Evolutionary conservation across 2,113 vertebrate genomes (phyloP), one percentile per base, ranked within the genome.

Genomic region (Siniperca knerii): DNA sequence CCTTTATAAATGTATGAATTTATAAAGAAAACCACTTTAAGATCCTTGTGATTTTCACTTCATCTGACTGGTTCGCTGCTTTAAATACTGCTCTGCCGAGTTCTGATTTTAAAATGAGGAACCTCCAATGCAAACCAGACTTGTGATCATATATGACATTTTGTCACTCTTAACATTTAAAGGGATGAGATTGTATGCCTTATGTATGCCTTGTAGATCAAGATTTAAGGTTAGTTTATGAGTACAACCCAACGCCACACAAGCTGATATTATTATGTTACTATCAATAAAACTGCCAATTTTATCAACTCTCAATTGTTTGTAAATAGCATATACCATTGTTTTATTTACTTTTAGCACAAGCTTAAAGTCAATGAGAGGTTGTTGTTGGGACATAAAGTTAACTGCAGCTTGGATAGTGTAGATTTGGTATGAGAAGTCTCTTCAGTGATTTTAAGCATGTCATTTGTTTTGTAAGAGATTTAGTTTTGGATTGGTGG

Each of bases 21-120:
- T 70, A 3, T 21, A 40, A 69, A 29, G 8, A 11, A 44, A 23
- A 75, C 54, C 15, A 35, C 73, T 61, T 29, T 6, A 40, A 52
- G 20, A 37, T n/a, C 25, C 2, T 1, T 50, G 1, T 3, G 15
- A 57, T 52, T 3, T 33, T 44, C n/a, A 61, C 55, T 18, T 80
- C n/a, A 33, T 69, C 40, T 65, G 35, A 54, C 37, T 52, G 57
- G n/a, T 75, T 8, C 21, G 2, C 8, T 1, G 13, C 57, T 76
- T 70, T 76, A 20, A 54, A 20, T n/a, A 23, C 7, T 18, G 46
- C 33, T 48, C n/a, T 48, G n/a, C 9, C 25, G 55, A 40, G 60
- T 69, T 73, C 21, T 35, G 40, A 61, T 83, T 29, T 44, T 46
- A 50, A 76, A 88, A 88, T 35, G 66, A 85, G 81, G 79, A 90